phyloP scores from a whole-genome alignment of 2,888 invertebrate genomes.

The Cheilosia grossa region DNA sequence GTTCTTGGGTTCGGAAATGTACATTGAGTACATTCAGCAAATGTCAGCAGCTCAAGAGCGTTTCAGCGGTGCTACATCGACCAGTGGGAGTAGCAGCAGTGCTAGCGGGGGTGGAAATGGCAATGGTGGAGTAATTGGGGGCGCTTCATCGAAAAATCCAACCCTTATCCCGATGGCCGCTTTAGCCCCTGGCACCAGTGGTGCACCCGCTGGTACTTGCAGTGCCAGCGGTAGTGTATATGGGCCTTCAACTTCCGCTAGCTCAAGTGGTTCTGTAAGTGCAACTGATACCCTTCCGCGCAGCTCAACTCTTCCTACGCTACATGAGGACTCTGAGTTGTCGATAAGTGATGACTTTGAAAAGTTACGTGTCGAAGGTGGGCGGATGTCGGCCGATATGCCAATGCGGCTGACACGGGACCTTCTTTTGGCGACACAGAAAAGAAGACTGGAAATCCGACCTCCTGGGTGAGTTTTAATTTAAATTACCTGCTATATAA shows the following conservation, averaged over 20 bases:
- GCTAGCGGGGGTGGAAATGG: constrained; percentile 76
- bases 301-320: constrained; percentile 88
- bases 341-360: constrained; percentile 83
- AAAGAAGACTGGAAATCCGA: constrained; percentile 87
- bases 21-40: constrained; percentile 92
- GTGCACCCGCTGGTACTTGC: constrained; percentile 79
- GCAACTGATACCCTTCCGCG: constrained; percentile 84
- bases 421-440: constrained; percentile 91
- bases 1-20: constrained; percentile 96
- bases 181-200: constrained; percentile 72
- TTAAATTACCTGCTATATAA: neutral
- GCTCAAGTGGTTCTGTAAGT: constrained; percentile 83
- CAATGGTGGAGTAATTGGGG: constrained; percentile 77
- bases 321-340: constrained; percentile 94
- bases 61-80: constrained; percentile 75
- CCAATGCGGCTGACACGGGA: constrained; percentile 90
- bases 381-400: constrained; percentile 81
- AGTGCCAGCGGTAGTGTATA: constrained; percentile 83
- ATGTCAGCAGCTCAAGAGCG: constrained; percentile 84
- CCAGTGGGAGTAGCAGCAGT: constrained; percentile 78
- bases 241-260: constrained; percentile 83
- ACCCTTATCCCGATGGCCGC: constrained; percentile 76
- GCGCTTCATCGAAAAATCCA: constrained; percentile 75
- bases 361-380: constrained; percentile 80
- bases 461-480: constrained; percentile 85